phyloP scores from a whole-genome alignment of 2,113 vertebrate genomes.

The Odontophorus gujanensis region DNA sequence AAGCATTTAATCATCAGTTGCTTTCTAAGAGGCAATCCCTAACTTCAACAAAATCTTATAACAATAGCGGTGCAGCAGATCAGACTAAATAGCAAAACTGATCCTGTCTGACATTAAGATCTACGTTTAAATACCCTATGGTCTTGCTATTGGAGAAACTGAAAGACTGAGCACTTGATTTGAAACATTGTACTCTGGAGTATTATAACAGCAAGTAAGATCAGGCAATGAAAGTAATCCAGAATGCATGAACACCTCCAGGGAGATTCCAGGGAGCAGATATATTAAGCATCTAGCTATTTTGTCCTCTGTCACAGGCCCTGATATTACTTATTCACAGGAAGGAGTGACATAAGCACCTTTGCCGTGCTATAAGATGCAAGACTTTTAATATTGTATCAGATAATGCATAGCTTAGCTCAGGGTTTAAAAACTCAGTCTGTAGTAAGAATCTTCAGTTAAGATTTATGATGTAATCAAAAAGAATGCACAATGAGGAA shows the following conservation, averaged over 20 bases:
- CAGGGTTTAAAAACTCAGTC: neutral
- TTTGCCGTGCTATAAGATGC: rapidly evolving
- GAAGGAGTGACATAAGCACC: neutral
- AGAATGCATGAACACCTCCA: neutral
- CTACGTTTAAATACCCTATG: neutral
- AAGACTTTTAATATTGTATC: neutral
- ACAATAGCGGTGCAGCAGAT: neutral
- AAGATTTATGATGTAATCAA: neutral
- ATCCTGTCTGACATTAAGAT: neutral
- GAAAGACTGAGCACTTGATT: neutral
- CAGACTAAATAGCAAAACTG: neutral
- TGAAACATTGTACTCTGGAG: neutral
- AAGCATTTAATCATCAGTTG: neutral
- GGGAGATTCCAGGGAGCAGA: neutral
- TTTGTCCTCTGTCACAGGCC: neutral
- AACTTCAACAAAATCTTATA: neutral
- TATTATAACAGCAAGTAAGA: neutral
- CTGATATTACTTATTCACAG: neutral
- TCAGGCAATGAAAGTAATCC: neutral
- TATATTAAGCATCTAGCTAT: neutral
- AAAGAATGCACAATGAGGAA: neutral
- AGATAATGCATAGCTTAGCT: neutral
- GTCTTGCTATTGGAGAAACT: neutral
- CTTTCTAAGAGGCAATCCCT: neutral
- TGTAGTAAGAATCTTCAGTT: neutral